Percentiles rank a stretch among this genome's conserved stretches.
Evolutionary conservation across 2,888 invertebrate genomes (phyloP).

Genomic region (Bombylius discolor): DNA sequence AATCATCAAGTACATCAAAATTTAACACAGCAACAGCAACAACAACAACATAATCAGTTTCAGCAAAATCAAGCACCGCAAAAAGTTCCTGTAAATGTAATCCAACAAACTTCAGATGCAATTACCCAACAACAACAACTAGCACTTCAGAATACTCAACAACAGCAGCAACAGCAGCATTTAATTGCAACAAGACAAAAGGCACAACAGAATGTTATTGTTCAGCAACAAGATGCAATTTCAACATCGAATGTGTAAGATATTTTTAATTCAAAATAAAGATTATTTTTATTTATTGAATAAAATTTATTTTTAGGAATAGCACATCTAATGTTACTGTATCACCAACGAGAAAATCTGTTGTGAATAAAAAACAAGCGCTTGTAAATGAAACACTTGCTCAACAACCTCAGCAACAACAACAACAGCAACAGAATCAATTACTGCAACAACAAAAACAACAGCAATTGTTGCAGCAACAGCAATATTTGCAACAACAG

Average conservation of each 20-base stretch:
- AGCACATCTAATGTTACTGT: background rate
- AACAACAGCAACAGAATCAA: constrained; percentile 5
- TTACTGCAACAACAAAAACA: constrained; percentile 6
- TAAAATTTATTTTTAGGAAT: background rate
- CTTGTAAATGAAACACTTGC: constrained; percentile 2
- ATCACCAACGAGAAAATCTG: constrained; percentile 3
- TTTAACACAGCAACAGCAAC: constrained; percentile 1
- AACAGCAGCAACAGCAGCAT: constrained; percentile 11
- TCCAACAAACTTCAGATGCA: constrained; percentile 10
- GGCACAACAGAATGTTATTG: background rate
- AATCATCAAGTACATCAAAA: constrained; percentile 13
- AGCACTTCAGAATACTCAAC: constrained; percentile 15
- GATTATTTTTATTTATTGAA: background rate
- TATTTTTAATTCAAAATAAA: background rate
- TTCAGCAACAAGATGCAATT: constrained; percentile 1
- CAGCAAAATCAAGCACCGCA: constrained; percentile 7
- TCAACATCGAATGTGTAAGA: constrained; percentile 5
- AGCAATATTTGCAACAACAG: constrained; percentile 1
- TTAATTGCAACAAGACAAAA: constrained; percentile 2
- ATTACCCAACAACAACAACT: constrained; percentile 11
- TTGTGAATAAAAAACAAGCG: background rate
- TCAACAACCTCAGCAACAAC: constrained; percentile 10
- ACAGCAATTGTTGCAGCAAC: constrained; percentile 3
- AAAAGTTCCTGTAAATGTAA: constrained; percentile 7
- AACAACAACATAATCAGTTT: background rate